Percentiles rank a stretch among this genome's conserved stretches.
Conservation (phyloP, 2,888 invertebrate species). For the Metellina segmentata region DNA sequence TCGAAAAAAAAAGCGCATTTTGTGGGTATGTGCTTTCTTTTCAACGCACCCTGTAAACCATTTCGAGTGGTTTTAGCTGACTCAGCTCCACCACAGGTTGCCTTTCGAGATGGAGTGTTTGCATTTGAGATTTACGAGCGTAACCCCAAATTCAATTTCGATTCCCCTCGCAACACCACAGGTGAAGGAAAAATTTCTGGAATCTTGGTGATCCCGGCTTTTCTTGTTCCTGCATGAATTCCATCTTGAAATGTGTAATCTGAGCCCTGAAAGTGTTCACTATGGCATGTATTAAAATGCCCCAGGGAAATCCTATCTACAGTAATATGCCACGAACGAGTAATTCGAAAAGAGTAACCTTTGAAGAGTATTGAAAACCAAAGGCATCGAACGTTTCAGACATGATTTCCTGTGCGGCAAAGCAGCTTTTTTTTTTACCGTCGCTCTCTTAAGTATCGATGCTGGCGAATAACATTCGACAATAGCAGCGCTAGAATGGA, state of each 20-base stretch:
- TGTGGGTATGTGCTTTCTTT: too few relatives aligned
- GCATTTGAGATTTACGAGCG: conserved; percentile 28
- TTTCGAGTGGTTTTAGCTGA: background rate
- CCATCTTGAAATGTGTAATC: conserved; percentile 25
- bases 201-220: conserved; percentile 26
- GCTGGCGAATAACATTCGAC: too few relatives aligned
- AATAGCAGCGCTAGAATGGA: too few relatives aligned
- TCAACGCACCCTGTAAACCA: too few relatives aligned
- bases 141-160: conserved; percentile 56
- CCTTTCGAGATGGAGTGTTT: conserved; percentile 24
- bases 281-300: conserved; percentile 41
- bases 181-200: conserved; percentile 32
- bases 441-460: background rate
- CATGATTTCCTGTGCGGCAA: background rate
- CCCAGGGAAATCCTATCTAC: conserved; percentile 2
- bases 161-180: conserved; percentile 18
- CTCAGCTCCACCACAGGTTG: background rate
- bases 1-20: too few relatives aligned
- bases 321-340: background rate
- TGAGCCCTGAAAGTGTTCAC: background rate
- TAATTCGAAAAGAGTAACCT: conserved; percentile 4
- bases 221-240: conserved; percentile 23
- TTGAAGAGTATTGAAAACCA: background rate
- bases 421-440: background rate
- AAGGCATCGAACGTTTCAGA: background rate